These are phyloP conservation scores for Sebastes steindachneri DNA, from an alignment of 2,797 vertebrate genomes.

Conservation along the genomic window DNA sequence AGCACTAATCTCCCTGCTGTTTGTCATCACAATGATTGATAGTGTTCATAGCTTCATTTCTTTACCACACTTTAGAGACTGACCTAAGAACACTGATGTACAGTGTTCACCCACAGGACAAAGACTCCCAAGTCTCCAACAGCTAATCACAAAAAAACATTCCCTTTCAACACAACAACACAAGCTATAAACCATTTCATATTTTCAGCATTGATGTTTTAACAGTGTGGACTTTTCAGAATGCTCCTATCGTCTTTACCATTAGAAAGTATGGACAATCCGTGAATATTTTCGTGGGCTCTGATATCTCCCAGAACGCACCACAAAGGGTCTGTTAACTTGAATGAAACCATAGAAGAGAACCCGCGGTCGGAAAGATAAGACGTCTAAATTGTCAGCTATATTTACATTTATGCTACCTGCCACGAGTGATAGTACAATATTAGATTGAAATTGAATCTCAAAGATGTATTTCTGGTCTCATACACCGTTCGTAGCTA, in stretches of 20 bases:
- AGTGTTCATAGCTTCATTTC: slow-evolving; percentile 1
- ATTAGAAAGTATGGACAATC: background rate
- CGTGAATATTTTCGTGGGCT: background rate
- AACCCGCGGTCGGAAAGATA: background rate
- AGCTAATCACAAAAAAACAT: background rate
- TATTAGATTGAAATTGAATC: background rate
- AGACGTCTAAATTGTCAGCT: background rate
- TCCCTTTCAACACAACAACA: background rate
- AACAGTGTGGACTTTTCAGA: background rate
- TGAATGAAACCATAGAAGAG: background rate
- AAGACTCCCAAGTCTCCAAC: background rate
- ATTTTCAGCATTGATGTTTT: background rate
- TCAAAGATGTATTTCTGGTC: background rate
- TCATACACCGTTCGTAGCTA: no score
- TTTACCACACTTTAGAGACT: background rate
- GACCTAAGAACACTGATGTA: background rate
- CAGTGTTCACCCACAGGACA: background rate
- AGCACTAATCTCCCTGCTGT: slow-evolving; percentile 10
- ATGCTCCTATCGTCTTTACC: background rate
- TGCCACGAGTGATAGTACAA: background rate
- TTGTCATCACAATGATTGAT: slow-evolving; percentile 22
- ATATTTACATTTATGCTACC: background rate
- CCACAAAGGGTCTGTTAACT: background rate
- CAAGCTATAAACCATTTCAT: background rate
- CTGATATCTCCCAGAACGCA: background rate